These are phyloP conservation scores for Lepidocolaptes lacrymiger DNA, from an alignment of 2,797 vertebrate species.

Conservation along the genomic window DNA sequence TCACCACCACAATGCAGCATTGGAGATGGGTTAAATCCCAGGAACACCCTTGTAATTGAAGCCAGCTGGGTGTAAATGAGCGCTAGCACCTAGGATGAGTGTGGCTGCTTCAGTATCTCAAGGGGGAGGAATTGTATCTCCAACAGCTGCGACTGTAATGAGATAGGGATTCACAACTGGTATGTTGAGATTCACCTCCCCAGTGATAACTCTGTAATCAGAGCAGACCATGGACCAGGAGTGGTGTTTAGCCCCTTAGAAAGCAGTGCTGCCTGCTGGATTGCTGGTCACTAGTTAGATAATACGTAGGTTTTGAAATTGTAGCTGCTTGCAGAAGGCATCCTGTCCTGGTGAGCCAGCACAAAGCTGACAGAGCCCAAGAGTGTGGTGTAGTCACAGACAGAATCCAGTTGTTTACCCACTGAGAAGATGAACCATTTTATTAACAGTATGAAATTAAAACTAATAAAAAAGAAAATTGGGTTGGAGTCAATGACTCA, in stretches of 20 bases:
- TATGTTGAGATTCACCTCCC: background rate
- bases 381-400: background rate
- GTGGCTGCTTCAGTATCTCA: background rate
- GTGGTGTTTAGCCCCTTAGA: background rate
- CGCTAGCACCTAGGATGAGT: background rate
- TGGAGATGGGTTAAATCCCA: conserved; percentile 18
- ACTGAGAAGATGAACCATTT: background rate
- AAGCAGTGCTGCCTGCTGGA: background rate
- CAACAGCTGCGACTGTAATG: background rate
- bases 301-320: background rate
- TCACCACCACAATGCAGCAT: background rate
- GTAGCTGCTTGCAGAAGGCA: background rate
- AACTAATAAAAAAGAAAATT: conserved; percentile 19
- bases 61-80: conserved; percentile 11
- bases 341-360: background rate
- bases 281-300: background rate
- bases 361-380: fast-evolving
- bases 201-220: background rate
- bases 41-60: conserved; percentile 9
- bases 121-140: background rate
- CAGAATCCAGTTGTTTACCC: background rate
- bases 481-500: background rate
- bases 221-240: fast-evolving
- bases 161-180: background rate
- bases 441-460: conserved; percentile 36